phyloP scores from a whole-genome alignment of 2,797 vertebrate genomes.

The Rousettus madagascariensis region DNA sequence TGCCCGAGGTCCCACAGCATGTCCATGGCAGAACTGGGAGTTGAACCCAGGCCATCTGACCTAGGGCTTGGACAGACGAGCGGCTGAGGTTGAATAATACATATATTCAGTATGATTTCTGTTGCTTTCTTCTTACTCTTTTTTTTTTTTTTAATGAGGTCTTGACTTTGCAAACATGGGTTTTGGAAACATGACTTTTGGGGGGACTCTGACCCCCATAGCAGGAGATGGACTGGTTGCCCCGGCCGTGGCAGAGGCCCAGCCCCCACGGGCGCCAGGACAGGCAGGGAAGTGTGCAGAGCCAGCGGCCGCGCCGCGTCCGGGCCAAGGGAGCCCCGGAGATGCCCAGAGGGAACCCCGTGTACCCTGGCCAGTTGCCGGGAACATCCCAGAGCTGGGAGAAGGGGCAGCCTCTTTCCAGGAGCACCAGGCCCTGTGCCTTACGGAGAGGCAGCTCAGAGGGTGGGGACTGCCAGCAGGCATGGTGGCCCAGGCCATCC shows the following conservation, averaged over 20 bases:
- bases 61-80: background rate
- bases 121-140: too few relatives aligned
- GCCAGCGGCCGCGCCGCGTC: background rate
- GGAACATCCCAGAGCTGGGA: constrained; percentile 17
- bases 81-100: background rate
- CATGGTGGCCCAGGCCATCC: accelerated
- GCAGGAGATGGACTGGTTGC: background rate
- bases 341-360: background rate
- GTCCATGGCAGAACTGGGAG: background rate
- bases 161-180: background rate
- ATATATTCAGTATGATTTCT: background rate
- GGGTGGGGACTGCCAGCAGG: background rate
- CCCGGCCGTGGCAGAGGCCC: background rate
- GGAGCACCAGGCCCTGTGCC: background rate
- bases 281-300: background rate
- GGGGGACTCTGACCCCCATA: background rate
- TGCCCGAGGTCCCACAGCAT: background rate
- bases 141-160: background rate
- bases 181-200: background rate
- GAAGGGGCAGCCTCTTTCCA: background rate
- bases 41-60: background rate
- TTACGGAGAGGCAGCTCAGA: background rate
- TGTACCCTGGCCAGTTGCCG: constrained; percentile 47
- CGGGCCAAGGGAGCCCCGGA: background rate
- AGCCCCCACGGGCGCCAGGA: too few relatives aligned